phyloP scores from a whole-genome alignment of 2,888 invertebrate species.

The Nineta flava region DNA sequence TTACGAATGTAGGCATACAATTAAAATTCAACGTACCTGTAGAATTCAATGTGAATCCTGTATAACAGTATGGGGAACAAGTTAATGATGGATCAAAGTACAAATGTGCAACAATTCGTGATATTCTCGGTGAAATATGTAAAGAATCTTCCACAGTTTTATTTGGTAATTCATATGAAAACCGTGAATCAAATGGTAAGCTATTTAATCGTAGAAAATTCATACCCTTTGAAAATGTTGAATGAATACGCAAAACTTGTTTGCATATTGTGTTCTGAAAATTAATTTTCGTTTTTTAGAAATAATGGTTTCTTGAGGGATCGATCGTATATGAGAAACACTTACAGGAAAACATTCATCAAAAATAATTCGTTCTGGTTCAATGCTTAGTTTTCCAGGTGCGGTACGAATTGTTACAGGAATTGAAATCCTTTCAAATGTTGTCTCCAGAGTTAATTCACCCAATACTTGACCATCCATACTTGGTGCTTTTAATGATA shows the following conservation, averaged over 20 bases:
- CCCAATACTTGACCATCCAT: slow-evolving; percentile 50
- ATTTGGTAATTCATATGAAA: slow-evolving; percentile 33
- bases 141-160: slow-evolving; percentile 20
- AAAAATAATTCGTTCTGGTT: slow-evolving; percentile 50
- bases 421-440: slow-evolving; percentile 48
- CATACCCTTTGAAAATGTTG: slow-evolving; percentile 67
- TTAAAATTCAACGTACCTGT: slow-evolving; percentile 32
- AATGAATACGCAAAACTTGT: slow-evolving; percentile 63
- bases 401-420: slow-evolving; percentile 63
- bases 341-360: slow-evolving; percentile 69
- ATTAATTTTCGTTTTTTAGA: background rate
- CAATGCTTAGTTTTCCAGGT: slow-evolving; percentile 52
- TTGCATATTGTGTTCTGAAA: slow-evolving; percentile 60
- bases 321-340: too few relatives aligned
- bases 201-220: slow-evolving; percentile 50
- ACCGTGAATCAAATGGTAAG: slow-evolving; percentile 42
- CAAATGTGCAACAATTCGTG: slow-evolving; percentile 39
- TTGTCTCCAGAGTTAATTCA: slow-evolving; percentile 55
- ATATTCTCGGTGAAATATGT: slow-evolving; percentile 32
- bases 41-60: slow-evolving; percentile 49
- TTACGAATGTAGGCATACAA: too few relatives aligned
- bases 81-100: slow-evolving; percentile 56
- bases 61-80: slow-evolving; percentile 61
- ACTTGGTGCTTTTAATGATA: slow-evolving; percentile 51
- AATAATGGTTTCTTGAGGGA: too few relatives aligned